Base-by-base conservation (phyloP, 2,888 invertebrate genomes). In the Deladenus siricidicola region DNA sequence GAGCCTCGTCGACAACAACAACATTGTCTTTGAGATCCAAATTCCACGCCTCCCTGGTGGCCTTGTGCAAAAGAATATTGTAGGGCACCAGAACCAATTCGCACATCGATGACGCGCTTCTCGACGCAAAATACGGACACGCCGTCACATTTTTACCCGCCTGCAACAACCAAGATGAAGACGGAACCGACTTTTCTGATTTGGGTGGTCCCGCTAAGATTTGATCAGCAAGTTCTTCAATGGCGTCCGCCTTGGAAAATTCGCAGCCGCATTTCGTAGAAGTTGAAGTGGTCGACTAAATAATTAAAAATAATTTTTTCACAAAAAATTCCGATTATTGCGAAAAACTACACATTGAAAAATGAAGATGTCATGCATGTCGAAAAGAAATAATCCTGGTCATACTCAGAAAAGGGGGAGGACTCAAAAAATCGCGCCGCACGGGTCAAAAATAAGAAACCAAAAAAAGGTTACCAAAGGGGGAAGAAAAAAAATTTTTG, bases 121-220 rank as follows among this genome's bases (percentile, higher is more conserved):
- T 84, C 1, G 88, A 85, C 0, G 90, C 88, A 81, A 94, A 98
- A 83, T 96, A 98, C 0, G 94, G 90, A 80, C 98, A 98, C 0
- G 89, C 89, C 65, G 86, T 86, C 52, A 86, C 74, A 64, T 85
- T 82, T 73, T 85, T 85, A 0, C 87, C 89, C 70, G 82, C 82
- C n/a, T 63, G 58, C 21, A 63, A 43, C 23, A 75, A 44, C 60
- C 66, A 29, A 24, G 63, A 39, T 19, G 30, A 8, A 26, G 59
- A 44, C 3, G 17, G 17, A 93, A 72, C 94, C 87, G 34, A n/a
- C 8, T 47, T 34, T 4, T 14, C 91, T 86, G 63, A 88, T 85
- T 29, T 78, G n/a, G n/a, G n/a, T n/a, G n/a, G n/a, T n/a, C n/a
- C n/a, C 6, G 70, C 65, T 69, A 80, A 60, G 44, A 80, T 72